These are phyloP conservation scores for Neosilurus hyrtlii DNA, from an alignment of 2,797 vertebrate species.

Conservation along the genomic window DNA sequence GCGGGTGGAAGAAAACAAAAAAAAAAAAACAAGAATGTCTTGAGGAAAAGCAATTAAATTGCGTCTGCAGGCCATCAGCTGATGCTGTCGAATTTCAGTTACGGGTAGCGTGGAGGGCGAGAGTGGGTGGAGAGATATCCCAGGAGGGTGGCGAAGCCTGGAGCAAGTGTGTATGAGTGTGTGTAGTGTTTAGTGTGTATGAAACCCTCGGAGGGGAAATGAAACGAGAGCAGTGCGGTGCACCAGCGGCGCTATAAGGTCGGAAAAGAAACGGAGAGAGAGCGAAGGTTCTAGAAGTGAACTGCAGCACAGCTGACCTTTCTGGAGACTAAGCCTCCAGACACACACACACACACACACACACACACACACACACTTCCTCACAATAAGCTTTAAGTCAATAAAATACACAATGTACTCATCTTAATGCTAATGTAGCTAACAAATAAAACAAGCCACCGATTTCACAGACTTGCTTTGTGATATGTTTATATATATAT, in stretches of 20 bases:
- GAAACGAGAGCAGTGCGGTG: background rate
- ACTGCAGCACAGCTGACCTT: conserved; percentile 33
- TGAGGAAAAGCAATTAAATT: conserved; percentile 53
- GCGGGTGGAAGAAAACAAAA: background rate
- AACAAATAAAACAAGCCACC: background rate
- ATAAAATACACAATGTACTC: background rate
- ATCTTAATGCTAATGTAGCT: background rate
- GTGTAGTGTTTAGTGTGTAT: conserved; percentile 12
- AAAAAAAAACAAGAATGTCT: background rate
- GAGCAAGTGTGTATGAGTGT: conserved; percentile 22
- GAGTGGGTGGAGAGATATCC: conserved; percentile 27
- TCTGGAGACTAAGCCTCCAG: conserved; percentile 12
- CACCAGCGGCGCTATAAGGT: background rate
- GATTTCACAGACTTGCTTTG: background rate
- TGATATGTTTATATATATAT: no score
- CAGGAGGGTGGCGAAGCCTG: conserved; percentile 17
- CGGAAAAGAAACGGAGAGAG: conserved; percentile 1
- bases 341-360: background rate
- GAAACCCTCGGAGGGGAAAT: conserved; percentile 25
- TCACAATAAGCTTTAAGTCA: background rate
- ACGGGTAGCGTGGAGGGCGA: conserved; percentile 12
- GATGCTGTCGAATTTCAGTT: conserved; percentile 45
- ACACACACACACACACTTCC: background rate
- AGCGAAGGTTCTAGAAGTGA: conserved; percentile 26
- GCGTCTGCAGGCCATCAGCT: conserved; percentile 34